phyloP scores from a whole-genome alignment of 2,797 vertebrate species.

The Potorous gilbertii region DNA sequence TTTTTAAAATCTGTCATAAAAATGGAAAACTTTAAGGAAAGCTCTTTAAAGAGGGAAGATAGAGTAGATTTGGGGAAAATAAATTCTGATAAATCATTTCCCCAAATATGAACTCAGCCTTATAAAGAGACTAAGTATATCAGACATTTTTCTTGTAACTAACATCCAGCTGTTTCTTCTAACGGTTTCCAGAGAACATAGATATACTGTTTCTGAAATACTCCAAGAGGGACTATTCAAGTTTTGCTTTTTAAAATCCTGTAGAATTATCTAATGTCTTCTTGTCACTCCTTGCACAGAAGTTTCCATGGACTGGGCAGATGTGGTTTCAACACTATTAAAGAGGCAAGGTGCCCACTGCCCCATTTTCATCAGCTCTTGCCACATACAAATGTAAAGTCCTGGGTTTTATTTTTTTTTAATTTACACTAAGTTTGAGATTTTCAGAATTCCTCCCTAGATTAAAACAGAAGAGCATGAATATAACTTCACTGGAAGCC shows the following conservation, averaged over 20 bases:
- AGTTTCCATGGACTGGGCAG: conserved; percentile 86
- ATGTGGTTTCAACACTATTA: conserved; percentile 84
- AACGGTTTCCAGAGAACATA: conserved; percentile 80
- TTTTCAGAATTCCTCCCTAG: conserved; percentile 60
- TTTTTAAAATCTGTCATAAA: conserved; percentile 30
- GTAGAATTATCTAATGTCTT: conserved; percentile 73
- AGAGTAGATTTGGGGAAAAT: conserved; percentile 56
- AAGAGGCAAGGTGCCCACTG: conserved; percentile 64
- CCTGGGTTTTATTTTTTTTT: conserved; percentile 11
- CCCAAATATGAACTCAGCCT: conserved; percentile 70
- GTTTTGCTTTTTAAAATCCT: conserved; percentile 54
- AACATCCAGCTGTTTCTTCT: conserved; percentile 83
- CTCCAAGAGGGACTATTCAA: conserved; percentile 84
- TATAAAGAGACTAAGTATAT: conserved; percentile 80
- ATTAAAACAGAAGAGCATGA: conserved; percentile 58
- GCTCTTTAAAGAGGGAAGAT: conserved; percentile 39
- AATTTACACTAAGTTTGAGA: neutral
- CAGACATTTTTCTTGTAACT: conserved; percentile 77
- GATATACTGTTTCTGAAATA: conserved; percentile 84
- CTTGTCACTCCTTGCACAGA: conserved; percentile 76
- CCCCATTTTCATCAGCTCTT: conserved; percentile 69
- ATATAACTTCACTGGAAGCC: conserved; percentile 54
- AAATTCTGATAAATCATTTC: conserved; percentile 63
- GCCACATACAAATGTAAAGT: conserved; percentile 78
- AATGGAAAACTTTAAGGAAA: conserved; percentile 58